Base-by-base conservation (phyloP, 2,888 invertebrate species). In the Bombylius major region DNA sequence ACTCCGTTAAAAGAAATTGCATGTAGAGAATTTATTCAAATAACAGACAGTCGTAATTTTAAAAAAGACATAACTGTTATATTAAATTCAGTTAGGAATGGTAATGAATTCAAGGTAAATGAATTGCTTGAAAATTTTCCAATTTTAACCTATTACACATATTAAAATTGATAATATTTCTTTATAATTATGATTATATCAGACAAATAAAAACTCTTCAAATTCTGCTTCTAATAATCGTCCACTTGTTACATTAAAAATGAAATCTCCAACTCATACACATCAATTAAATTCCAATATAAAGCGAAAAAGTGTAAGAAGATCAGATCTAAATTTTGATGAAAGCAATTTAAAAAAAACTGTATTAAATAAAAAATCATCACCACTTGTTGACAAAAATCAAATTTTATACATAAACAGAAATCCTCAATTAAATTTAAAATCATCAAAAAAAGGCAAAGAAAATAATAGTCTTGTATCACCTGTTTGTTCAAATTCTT, bases 11-110 rank as follows among this genome's bases (percentile, higher is more conserved):
- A 78, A 61, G 77, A 76, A 42, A 79, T 80, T 8, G 76, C 79
- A 5, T 78, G 81, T 66, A 76, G 84, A 59, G 83, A 86, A 63
- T 79, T 78, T 0, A 71, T 83, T 45, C 79, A 85, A 54, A 75
- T 87, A 50, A 78, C 78, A 3, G 83, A 84, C 70, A 80, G 78
- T 58, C 77, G 78, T 56, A 78, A 81, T 61, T 80, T 84, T 52
- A 78, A 82, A 65, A 83, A 82, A 72, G 84, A 86, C 66, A 77
- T 87, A 5, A 76, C 81, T 61, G 71, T 86, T 5, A 78, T 81
- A 8, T 76, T 84, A 14, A 85, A 84, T 67, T 79, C 83, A 51
- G 65, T 78, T 33, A 64, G 65, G 44, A 68, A 64, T 46, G 55
- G 44, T 32, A 12, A 36, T 3, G 39, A n/a, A 6, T 9, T 52